phyloP scores from a whole-genome alignment of 2,888 invertebrate species.

The Bursaphelenchus okinawaensis region DNA sequence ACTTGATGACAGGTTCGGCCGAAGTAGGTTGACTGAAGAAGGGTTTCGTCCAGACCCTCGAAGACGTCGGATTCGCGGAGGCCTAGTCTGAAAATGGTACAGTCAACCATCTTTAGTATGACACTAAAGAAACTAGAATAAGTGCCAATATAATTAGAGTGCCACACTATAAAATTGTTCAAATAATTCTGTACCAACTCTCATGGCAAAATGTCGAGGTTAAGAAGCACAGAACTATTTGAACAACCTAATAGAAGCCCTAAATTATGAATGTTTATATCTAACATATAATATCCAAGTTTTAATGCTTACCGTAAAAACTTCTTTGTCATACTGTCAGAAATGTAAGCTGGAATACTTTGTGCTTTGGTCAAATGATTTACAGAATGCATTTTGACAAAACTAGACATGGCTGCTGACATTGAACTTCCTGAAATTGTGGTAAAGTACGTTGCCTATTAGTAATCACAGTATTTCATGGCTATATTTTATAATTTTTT shows the following conservation, averaged over 20 bases:
- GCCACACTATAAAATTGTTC: too few species aligned
- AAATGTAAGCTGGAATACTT: conserved; percentile 14
- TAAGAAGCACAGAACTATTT: too few species aligned
- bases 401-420: conserved; percentile 6
- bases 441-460: too few species aligned
- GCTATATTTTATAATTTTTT: too few species aligned
- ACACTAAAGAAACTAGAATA: too few species aligned
- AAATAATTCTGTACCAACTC: neutral
- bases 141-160: too few species aligned
- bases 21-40: conserved; percentile 21
- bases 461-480: too few species aligned
- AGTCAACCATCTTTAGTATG: too few species aligned
- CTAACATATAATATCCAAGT: too few species aligned
- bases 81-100: conserved; percentile 18
- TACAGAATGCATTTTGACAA: conserved; percentile 6
- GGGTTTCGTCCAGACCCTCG: conserved; percentile 13
- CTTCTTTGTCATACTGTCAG: conserved; percentile 8
- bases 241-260: neutral
- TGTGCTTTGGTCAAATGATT: conserved; percentile 9
- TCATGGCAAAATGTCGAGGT: too few species aligned
- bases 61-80: conserved; percentile 23
- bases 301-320: conserved; percentile 3
- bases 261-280: too few species aligned
- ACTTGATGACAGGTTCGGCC: conserved; percentile 18
- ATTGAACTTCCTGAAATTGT: neutral